phyloP scores from a whole-genome alignment of 1,140 invertebrate genomes.

The Euborellia annulipes region DNA sequence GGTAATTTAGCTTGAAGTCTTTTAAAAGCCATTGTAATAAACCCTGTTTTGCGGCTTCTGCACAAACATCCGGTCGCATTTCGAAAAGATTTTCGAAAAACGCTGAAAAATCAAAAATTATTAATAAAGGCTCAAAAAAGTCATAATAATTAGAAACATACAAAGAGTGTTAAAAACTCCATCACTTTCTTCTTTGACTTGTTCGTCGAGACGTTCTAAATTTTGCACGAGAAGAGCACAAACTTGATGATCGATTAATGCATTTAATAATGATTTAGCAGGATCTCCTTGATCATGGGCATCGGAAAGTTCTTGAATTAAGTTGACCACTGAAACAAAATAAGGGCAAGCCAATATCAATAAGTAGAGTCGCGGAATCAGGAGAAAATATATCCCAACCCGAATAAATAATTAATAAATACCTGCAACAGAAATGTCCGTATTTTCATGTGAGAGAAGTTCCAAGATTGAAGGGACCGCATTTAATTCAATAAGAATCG shows the following conservation, averaged over 20 bases:
- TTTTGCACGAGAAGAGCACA: slow-evolving; percentile 86
- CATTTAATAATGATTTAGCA: slow-evolving; percentile 57
- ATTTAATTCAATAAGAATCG: slow-evolving; percentile 74
- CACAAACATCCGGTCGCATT: slow-evolving; percentile 65
- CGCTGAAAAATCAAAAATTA: slow-evolving; percentile 28
- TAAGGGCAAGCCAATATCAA: too few relatives aligned
- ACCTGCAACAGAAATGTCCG: slow-evolving; percentile 66
- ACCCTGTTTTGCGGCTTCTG: slow-evolving; percentile 75
- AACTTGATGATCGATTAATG: slow-evolving; percentile 74
- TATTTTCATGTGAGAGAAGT: slow-evolving; percentile 91
- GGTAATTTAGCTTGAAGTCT: slow-evolving; percentile 69
- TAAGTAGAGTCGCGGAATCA: too few relatives aligned
- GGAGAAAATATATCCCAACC: too few relatives aligned
- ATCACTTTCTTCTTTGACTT: slow-evolving; percentile 85
- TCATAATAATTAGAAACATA: slow-evolving; percentile 25
- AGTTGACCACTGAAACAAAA: slow-evolving; percentile 38
- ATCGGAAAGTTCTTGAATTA: slow-evolving; percentile 68
- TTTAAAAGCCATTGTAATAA: slow-evolving; percentile 86
- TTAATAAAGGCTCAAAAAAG: too few relatives aligned
- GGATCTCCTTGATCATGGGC: slow-evolving; percentile 80
- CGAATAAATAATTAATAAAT: too few relatives aligned
- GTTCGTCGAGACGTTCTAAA: slow-evolving; percentile 84
- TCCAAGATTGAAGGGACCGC: slow-evolving; percentile 82
- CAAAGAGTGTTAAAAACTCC: slow-evolving; percentile 91
- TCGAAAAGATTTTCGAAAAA: slow-evolving; percentile 90